Evolutionary conservation across 2,113 vertebrate species (phyloP).

Genomic region (Tinamus guttatus): DNA sequence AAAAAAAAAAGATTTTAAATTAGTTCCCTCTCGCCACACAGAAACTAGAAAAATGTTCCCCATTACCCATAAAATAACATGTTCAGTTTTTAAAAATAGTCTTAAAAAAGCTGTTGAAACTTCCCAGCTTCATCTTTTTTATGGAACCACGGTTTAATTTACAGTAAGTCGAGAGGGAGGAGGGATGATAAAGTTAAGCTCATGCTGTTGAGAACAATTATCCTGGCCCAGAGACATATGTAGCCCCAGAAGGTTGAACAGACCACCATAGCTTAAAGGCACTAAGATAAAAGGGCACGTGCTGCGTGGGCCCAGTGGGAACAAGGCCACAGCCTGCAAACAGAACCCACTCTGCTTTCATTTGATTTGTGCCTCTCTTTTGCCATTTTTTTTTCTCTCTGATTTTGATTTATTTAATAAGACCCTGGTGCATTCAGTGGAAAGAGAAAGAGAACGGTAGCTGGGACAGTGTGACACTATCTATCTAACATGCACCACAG

Average conservation of each 20-base stretch:
- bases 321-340: slow-evolving; percentile 5
- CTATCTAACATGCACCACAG: not conserved
- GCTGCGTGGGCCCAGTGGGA: slow-evolving; percentile 61
- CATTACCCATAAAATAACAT: not conserved
- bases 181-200: slow-evolving; percentile 47
- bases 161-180: slow-evolving; percentile 52
- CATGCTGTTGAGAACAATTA: slow-evolving; percentile 70
- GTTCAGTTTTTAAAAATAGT: not conserved
- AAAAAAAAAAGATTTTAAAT: not conserved
- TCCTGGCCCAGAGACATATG: slow-evolving; percentile 71
- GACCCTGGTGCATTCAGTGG: not conserved
- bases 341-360: not conserved
- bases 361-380: not conserved
- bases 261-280: slow-evolving; percentile 76
- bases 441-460: slow-evolving; percentile 7
- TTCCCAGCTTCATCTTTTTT: not conserved
- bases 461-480: not conserved
- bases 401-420: slow-evolving; percentile 45
- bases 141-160: slow-evolving; percentile 46
- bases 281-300: slow-evolving; percentile 69
- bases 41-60: not conserved
- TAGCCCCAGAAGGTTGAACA: slow-evolving; percentile 77
- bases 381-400: not conserved
- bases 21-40: not conserved
- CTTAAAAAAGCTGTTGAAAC: not conserved